phyloP scores from a whole-genome alignment of 2,113 vertebrate genomes.

The Nibea albiflora region DNA sequence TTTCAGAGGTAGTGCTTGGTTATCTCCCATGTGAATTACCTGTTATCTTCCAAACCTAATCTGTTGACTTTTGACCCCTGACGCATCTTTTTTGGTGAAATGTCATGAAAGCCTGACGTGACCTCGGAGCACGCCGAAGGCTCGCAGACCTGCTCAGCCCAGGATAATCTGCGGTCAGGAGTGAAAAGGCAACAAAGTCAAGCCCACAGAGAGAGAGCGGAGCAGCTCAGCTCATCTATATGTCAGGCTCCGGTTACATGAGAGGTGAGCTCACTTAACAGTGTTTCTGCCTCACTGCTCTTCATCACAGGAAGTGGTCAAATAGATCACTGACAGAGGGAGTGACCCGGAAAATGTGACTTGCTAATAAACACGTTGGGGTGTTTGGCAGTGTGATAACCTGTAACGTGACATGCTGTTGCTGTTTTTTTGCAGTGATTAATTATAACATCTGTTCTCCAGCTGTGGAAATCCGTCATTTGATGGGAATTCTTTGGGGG shows the following conservation, averaged over 20 bases:
- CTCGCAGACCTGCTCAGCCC: not conserved
- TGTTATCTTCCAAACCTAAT: not conserved
- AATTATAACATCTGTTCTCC: slow-evolving; percentile 23
- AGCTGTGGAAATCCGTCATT: slow-evolving; percentile 18
- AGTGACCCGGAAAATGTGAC: slow-evolving; percentile 62
- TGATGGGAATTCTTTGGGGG: not conserved
- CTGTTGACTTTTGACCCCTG: slow-evolving; percentile 36
- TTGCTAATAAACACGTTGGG: slow-evolving; percentile 17
- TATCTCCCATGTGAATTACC: not conserved
- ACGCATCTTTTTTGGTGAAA: not conserved
- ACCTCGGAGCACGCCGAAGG: slow-evolving; percentile 21
- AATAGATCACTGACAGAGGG: slow-evolving; percentile 49
- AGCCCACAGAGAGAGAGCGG: not conserved
- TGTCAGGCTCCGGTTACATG: slow-evolving; percentile 58
- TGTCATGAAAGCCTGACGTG: slow-evolving; percentile 36
- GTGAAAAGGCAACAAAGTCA: slow-evolving; percentile 48
- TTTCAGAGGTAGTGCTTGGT: no score
- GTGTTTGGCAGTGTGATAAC: slow-evolving; percentile 38
- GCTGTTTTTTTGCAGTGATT: slow-evolving; percentile 27
- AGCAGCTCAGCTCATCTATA: slow-evolving; percentile 27
- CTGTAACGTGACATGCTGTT: slow-evolving; percentile 12
- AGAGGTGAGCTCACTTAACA: slow-evolving; percentile 52
- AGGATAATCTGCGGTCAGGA: slow-evolving; percentile 28
- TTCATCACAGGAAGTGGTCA: slow-evolving; percentile 71
- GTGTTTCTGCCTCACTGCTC: slow-evolving; percentile 43